These are phyloP conservation scores for Argyresthia albistria DNA, from an alignment of 2,888 invertebrate genomes.

Conservation along the genomic window DNA sequence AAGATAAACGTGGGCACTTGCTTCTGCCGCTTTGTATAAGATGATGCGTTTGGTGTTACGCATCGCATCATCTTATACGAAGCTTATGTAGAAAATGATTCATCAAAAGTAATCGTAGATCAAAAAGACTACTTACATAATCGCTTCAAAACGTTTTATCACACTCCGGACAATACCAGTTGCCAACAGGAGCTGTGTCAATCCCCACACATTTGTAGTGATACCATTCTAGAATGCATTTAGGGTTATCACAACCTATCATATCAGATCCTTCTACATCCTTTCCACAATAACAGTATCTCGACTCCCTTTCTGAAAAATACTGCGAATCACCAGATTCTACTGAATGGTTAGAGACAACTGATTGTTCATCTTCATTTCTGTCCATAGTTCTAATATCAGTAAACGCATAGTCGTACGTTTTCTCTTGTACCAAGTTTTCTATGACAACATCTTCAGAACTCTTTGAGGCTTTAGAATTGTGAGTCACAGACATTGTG, in stretches of 20 bases:
- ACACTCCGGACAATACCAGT: constrained; percentile 44
- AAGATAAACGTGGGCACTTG: too few species aligned
- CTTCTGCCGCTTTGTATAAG: too few species aligned
- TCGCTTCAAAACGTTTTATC: neutral
- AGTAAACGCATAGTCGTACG: neutral
- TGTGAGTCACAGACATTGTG: constrained; percentile 17
- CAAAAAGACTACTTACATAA: too few species aligned
- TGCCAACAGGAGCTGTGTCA: constrained; percentile 30
- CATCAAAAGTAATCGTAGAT: constrained; percentile 1
- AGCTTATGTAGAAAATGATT: neutral
- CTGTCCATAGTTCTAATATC: neutral
- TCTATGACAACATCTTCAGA: neutral
- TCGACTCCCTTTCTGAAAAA: constrained; percentile 18
- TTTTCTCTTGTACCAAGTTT: neutral
- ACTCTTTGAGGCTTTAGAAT: neutral
- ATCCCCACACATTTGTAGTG: constrained; percentile 46
- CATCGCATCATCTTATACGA: too few species aligned
- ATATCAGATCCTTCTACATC: constrained; percentile 27
- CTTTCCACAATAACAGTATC: constrained; percentile 39
- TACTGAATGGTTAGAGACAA: neutral
- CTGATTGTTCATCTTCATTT: neutral
- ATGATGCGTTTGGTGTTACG: too few species aligned
- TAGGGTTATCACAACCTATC: constrained; percentile 45
- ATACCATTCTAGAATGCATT: constrained; percentile 38
- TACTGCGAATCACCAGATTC: neutral